These are phyloP conservation scores for Pachliopta kotzebuea DNA, from an alignment of 2,888 invertebrate species.

Conservation along the genomic window DNA sequence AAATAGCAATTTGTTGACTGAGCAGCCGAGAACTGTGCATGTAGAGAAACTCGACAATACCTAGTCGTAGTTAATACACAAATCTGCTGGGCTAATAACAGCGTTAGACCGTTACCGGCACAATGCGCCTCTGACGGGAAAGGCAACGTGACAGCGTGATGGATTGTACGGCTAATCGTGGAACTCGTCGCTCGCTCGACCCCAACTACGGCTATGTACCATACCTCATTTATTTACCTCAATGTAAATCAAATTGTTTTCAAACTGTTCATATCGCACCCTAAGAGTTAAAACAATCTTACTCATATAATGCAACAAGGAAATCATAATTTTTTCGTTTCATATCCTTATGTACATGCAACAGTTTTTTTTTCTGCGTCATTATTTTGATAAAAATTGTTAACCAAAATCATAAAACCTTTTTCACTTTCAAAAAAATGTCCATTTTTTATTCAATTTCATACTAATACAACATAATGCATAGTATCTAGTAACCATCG, in stretches of 20 bases:
- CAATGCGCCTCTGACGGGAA: constrained; percentile 29
- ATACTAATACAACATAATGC: no score
- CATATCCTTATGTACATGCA: no score
- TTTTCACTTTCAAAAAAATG: no score
- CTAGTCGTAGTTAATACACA: constrained; percentile 34
- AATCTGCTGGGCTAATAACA: constrained; percentile 34
- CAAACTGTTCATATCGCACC: not conserved
- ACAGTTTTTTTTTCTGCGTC: no score
- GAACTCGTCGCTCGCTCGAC: constrained; percentile 47
- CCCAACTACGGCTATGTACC: constrained; percentile 56
- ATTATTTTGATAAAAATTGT: no score
- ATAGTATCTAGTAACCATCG: no score
- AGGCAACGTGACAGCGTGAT: constrained; percentile 49
- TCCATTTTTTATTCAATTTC: no score
- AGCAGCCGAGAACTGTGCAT: not conserved
- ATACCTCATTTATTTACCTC: constrained; percentile 62
- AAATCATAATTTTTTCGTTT: no score
- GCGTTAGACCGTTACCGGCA: constrained; percentile 34
- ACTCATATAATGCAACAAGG: no score
- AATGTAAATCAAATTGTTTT: constrained; percentile 6
- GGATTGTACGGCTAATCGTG: constrained; percentile 59
- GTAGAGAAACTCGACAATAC: constrained; percentile 24
- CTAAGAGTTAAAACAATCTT: not conserved
- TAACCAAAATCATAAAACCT: no score
- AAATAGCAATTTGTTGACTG: no score